Evolutionary conservation across 2,113 vertebrate genomes (phyloP).

Genomic region (Dipodomys merriami): DNA sequence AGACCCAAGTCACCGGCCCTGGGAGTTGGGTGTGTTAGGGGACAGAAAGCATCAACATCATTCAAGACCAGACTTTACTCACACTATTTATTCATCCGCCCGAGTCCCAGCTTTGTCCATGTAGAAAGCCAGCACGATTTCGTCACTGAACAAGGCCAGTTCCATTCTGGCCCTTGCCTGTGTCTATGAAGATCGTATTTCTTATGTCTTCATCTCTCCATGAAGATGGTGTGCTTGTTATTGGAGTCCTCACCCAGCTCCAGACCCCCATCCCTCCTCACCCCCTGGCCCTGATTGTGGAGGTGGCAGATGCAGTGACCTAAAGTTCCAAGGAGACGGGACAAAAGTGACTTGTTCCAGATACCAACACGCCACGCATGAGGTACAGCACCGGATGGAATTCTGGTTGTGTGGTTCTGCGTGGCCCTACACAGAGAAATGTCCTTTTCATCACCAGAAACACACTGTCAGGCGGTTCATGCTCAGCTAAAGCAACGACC

Average conservation of each 20-base stretch:
- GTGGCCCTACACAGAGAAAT: background rate
- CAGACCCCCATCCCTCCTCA: background rate
- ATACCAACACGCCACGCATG: background rate
- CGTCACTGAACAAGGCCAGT: background rate
- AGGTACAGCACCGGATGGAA: background rate
- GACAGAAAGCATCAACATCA: background rate
- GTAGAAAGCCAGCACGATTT: constrained; percentile 54
- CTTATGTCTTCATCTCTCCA: background rate
- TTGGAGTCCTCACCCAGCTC: background rate
- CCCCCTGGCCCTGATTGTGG: background rate
- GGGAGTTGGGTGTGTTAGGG: background rate
- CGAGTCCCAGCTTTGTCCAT: background rate
- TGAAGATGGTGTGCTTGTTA: background rate
- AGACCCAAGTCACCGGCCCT: background rate
- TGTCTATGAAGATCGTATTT: background rate
- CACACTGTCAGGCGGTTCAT: background rate
- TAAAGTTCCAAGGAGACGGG: background rate
- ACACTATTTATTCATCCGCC: constrained; percentile 23
- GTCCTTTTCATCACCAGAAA: background rate
- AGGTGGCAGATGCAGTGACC: background rate
- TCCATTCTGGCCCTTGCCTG: background rate
- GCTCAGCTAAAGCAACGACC: background rate
- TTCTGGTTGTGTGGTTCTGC: background rate
- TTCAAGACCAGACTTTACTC: constrained; percentile 46
- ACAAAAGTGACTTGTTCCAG: too few species aligned